Percentiles rank a stretch among this genome's conserved stretches.
Evolutionary conservation across 2,113 vertebrate species (phyloP).

Genomic region (human): DNA sequence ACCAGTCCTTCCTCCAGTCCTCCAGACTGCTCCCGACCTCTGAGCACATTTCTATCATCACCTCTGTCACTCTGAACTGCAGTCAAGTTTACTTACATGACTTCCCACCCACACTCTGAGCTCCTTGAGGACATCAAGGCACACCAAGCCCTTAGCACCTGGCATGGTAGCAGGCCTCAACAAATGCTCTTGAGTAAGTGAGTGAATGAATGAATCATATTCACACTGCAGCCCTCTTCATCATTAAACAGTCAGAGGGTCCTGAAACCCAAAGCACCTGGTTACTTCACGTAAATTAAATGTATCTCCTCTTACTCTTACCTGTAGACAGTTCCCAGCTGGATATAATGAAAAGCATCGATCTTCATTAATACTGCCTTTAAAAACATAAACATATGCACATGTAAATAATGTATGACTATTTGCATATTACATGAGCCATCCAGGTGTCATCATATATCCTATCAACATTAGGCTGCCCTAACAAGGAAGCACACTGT

Average conservation of each 20-base stretch:
- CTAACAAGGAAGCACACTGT: not conserved
- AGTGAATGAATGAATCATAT: not conserved
- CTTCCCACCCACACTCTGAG: not conserved
- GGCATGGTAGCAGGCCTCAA: accelerated
- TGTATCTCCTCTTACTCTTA: constrained; percentile 75
- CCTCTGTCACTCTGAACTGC: not conserved
- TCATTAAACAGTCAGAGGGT: not conserved
- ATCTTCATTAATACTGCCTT: constrained; percentile 99
- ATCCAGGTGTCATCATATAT: not conserved
- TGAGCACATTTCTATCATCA: not conserved
- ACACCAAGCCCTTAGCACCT: not conserved
- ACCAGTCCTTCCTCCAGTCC: not conserved
- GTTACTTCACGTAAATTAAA: not conserved
- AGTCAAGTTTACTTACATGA: not conserved
- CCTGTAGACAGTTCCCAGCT: constrained; percentile 89
- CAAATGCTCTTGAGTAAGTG: not conserved
- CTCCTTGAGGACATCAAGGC: not conserved
- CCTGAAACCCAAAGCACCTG: not conserved
- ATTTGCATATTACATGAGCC: not conserved
- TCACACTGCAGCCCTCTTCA: not conserved
- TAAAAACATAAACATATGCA: not conserved
- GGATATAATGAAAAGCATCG: constrained; percentile 98
- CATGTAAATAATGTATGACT: accelerated
- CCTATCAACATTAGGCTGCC: not conserved
- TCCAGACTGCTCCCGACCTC: not conserved